Evolutionary conservation across 2,797 vertebrate species (phyloP).

Genomic region (Leucoraja ocellata): DNA sequence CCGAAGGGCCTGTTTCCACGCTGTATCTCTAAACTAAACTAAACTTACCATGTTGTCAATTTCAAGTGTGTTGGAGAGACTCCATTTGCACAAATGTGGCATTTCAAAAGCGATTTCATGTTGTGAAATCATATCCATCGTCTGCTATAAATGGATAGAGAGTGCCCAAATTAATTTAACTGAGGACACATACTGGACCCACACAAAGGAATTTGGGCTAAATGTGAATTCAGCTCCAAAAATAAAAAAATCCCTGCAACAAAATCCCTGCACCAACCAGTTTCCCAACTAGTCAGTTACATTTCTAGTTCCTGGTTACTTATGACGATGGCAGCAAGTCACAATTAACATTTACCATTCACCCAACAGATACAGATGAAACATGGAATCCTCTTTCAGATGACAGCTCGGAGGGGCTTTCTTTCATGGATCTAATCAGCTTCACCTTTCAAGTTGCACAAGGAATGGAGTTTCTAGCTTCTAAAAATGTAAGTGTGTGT

Average conservation of each 20-base stretch:
- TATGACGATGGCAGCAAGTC: background rate
- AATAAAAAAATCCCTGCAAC: background rate
- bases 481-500: constrained; percentile 81
- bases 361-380: background rate
- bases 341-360: background rate
- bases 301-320: background rate
- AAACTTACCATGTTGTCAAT: no score
- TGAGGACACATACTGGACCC: no score
- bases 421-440: constrained; percentile 83
- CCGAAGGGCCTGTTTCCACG: no score
- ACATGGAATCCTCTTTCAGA: constrained; percentile 70
- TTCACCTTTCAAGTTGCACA: constrained; percentile 95
- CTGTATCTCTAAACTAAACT: no score
- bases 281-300: background rate
- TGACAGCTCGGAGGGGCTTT: constrained; percentile 76
- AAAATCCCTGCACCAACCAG: background rate
- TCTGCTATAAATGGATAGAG: background rate
- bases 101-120: background rate
- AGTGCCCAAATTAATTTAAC: background rate
- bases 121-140: background rate
- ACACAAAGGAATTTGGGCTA: background rate
- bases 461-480: constrained; percentile 96
- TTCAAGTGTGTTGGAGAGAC: no score
- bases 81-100: background rate
- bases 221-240: background rate